Percentiles rank a stretch among this genome's conserved stretches.
Evolutionary conservation across 2,113 vertebrate genomes (phyloP).

Genomic region (Chaetodon auriga): DNA sequence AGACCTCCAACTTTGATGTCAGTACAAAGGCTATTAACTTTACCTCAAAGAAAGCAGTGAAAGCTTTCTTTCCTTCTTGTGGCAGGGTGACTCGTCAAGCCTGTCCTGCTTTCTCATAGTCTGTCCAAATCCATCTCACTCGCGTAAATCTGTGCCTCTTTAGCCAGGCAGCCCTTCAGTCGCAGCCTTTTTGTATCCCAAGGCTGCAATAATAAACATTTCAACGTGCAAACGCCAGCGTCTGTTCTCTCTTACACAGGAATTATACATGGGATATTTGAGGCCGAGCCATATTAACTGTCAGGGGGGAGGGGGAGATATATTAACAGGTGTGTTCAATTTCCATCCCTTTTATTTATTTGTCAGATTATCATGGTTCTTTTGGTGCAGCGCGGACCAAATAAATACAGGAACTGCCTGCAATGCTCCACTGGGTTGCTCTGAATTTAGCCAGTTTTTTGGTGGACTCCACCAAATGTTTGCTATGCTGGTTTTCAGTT

Average conservation of each 20-base stretch:
- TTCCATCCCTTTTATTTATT: constrained; percentile 61
- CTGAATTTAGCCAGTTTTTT: constrained; percentile 34
- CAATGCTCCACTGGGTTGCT: constrained; percentile 32
- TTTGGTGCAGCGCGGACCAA: constrained; percentile 28
- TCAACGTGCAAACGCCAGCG: constrained; percentile 59
- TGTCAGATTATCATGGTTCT: constrained; percentile 49
- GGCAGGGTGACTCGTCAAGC: background rate
- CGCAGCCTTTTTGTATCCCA: constrained; percentile 53
- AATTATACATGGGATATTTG: constrained; percentile 63
- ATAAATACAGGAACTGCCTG: constrained; percentile 44
- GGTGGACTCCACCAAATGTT: constrained; percentile 21
- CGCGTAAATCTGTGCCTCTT: constrained; percentile 19
- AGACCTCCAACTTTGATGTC: constrained; percentile 34
- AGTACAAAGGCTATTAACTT: constrained; percentile 11
- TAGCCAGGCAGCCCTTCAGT: constrained; percentile 33
- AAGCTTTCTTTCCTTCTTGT: constrained; percentile 5
- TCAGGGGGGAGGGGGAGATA: constrained; percentile 6
- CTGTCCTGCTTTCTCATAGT: constrained; percentile 15
- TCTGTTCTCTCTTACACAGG: constrained; percentile 60
- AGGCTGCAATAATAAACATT: constrained; percentile 73
- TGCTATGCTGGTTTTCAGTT: constrained; percentile 1
- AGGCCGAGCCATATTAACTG: constrained; percentile 45
- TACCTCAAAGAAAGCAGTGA: constrained; percentile 4
- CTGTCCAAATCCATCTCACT: constrained; percentile 33
- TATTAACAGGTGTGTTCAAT: constrained; percentile 62